Evolutionary conservation across 2,888 invertebrate species (phyloP).

Genomic region (Cataglyphis cursor): DNA sequence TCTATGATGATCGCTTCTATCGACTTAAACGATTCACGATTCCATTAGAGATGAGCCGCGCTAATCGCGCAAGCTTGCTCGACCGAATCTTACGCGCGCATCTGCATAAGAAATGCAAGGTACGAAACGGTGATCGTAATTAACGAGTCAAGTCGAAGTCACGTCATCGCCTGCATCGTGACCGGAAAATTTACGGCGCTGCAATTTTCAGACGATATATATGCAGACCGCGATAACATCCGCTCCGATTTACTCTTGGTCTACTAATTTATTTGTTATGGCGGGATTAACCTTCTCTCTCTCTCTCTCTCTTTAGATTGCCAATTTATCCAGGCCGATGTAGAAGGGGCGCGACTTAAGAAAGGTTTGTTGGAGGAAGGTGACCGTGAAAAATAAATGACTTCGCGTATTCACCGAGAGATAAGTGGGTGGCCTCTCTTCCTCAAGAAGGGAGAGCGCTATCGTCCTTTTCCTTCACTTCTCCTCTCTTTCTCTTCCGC

Average conservation of each 20-base stretch:
- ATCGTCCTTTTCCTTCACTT: slow-evolving; percentile 52
- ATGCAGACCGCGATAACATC: slow-evolving; percentile 56
- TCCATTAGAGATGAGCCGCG: slow-evolving; percentile 41
- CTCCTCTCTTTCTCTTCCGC: slow-evolving; percentile 7
- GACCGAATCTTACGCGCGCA: slow-evolving; percentile 44
- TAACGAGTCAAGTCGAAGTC: slow-evolving; percentile 48
- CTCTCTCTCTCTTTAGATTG: slow-evolving; percentile 12
- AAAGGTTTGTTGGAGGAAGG: not conserved
- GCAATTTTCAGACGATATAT: slow-evolving; percentile 49
- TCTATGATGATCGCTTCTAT: slow-evolving; percentile 36
- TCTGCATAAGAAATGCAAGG: slow-evolving; percentile 52
- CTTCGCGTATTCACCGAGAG: slow-evolving; percentile 68
- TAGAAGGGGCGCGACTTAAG: slow-evolving; percentile 18
- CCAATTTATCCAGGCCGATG: slow-evolving; percentile 29
- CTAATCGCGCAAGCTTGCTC: slow-evolving; percentile 34
- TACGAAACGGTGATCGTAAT: slow-evolving; percentile 36
- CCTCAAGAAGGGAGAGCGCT: slow-evolving; percentile 38
- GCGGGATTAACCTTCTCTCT: slow-evolving; percentile 32
- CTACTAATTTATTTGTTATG: slow-evolving; percentile 48
- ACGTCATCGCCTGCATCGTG: slow-evolving; percentile 42
- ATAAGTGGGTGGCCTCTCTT: slow-evolving; percentile 63
- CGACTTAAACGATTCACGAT: slow-evolving; percentile 31
- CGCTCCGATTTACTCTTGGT: slow-evolving; percentile 29
- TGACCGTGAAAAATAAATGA: slow-evolving; percentile 72
- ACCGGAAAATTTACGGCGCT: slow-evolving; percentile 46